Conservation (phyloP, 2,113 vertebrate genomes). For the Stegostoma tigrinum region DNA sequence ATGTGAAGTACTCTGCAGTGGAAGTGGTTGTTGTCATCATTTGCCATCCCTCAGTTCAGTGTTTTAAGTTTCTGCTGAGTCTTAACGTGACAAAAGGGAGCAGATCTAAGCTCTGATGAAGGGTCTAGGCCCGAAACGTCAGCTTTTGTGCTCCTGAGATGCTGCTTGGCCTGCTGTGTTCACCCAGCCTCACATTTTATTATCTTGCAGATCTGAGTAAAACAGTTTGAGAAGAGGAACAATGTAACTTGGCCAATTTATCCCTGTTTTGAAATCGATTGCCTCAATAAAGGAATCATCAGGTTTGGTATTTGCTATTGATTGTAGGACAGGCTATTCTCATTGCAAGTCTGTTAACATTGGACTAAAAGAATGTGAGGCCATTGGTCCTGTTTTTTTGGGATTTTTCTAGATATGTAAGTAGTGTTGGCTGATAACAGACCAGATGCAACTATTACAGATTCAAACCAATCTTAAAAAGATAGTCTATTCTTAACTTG, state of each 20-base stretch:
- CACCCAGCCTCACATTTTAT: too few species aligned
- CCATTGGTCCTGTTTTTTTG: neutral
- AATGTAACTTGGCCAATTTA: neutral
- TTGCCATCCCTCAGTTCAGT: too few species aligned
- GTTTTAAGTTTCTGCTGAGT: too few species aligned
- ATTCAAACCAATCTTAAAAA: neutral
- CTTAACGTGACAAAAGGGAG: neutral
- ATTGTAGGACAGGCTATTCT: neutral
- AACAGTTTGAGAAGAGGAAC: neutral
- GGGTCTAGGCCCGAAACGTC: too few species aligned
- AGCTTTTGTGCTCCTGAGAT: too few species aligned
- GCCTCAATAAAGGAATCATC: neutral
- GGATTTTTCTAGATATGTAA: too few species aligned
- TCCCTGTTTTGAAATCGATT: neutral
- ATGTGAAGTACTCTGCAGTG: neutral
- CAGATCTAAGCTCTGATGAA: too few species aligned
- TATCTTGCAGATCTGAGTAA: neutral
- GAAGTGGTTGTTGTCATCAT: neutral
- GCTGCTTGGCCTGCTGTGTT: too few species aligned
- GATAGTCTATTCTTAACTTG: neutral
- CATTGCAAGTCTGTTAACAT: neutral
- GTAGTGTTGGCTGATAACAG: neutral
- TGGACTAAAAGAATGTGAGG: neutral
- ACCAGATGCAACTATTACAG: neutral
- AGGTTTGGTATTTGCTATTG: neutral